These are phyloP conservation scores for Scomberomorus guttatus DNA, from an alignment of 2,797 vertebrate species.

Conservation along the genomic window DNA sequence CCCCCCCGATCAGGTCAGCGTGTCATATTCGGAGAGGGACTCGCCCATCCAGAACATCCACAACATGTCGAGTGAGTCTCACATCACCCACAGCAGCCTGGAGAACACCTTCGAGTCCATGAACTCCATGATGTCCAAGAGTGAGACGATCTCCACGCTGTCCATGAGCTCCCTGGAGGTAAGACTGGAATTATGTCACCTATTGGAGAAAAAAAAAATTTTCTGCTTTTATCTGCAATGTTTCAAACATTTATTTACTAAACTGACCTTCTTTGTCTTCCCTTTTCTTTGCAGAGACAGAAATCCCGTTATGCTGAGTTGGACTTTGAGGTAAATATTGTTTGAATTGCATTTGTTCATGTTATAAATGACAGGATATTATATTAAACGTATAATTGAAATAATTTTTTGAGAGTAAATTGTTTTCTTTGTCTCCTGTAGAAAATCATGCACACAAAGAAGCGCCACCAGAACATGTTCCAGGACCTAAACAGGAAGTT, in stretches of 20 bases:
- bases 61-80: constrained; percentile 92
- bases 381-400: neutral
- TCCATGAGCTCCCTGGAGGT: constrained; percentile 99
- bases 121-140: constrained; percentile 94
- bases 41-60: constrained; percentile 90
- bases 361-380: neutral
- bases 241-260: constrained; percentile 15
- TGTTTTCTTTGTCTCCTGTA: constrained; percentile 64
- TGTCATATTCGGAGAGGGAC: constrained; percentile 89
- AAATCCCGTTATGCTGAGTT: constrained; percentile 98
- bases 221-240: too few relatives aligned
- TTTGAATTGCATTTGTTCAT: neutral
- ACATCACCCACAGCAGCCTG: constrained; percentile 92
- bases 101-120: constrained; percentile 93
- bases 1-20: constrained; percentile 87
- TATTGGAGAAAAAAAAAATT: neutral
- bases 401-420: neutral
- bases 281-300: constrained; percentile 88
- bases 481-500: constrained; percentile 98
- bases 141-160: constrained; percentile 94
- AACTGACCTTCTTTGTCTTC: constrained; percentile 9
- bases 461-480: constrained; percentile 99
- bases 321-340: constrained; percentile 95
- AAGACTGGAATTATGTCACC: constrained; percentile 45
- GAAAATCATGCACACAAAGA: constrained; percentile 99